Evolutionary conservation across 2,888 invertebrate species (phyloP), one percentile per base, ranked within the genome.

Genomic region (Eilema griseolum): DNA sequence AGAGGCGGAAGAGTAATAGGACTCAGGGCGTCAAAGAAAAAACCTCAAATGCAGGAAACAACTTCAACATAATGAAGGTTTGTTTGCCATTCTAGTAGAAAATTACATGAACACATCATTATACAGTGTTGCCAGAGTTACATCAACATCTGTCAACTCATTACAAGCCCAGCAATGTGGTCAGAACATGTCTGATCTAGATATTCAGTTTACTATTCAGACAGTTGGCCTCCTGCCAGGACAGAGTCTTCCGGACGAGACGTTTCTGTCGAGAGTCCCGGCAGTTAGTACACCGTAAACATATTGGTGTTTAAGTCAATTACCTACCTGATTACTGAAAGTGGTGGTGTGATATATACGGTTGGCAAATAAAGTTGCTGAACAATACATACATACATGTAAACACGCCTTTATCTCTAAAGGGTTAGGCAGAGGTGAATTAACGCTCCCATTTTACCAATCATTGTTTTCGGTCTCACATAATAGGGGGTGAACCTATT

Each of bases 221-320:
- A 37, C 63, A 63, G 14, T 69, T 69, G 68, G 68, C 68, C 7
- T 11, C 8, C n/a, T 11, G 37, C 68, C 63, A 69, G 41, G 5
- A 0, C 4, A 7, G 14, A 16, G 7, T 67, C 61, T 61, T 52
- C 61, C 61, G 61, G 61, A 60, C 33, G 61, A 61, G n/a, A 52
- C 61, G 61, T 26, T 23, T 16, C 31, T 61, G 61, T 23, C 24
- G 41, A n/a, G 20, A 60, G 26, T 41, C 7, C 20, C n/a, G 0
- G 26, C 37, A 41, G 41, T 66, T 66, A 60, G n/a, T 41, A 37
- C 23, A 2, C 16, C 20, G 10, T 52, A 56, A 65, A 65, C 23
- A 14, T 31, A 65, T 65, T 28, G 28, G 24, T 23, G 26, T 26
- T 56, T 31, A 2, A 12, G 28, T 28, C 12, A 65, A 56, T 65